Base-by-base conservation (phyloP, 2,113 vertebrate species). In the Eulemur rufifrons region DNA sequence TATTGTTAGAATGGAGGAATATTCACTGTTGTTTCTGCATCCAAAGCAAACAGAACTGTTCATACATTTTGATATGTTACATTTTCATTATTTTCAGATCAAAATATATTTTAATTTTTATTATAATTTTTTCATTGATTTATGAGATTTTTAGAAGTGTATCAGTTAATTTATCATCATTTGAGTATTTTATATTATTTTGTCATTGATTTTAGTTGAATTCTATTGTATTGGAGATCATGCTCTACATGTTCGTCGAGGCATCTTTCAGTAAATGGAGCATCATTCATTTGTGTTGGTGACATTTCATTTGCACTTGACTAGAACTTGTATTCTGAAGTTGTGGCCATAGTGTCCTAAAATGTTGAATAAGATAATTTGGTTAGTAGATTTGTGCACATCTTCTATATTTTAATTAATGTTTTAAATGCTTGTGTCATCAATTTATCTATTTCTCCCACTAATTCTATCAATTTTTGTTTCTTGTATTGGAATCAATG, bases 91-190 rank as follows among this genome's bases (percentile, higher is more conserved):
- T 91, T 88, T 88, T 68, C n/a, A 88, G 21, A 56, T 69, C 9
- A 50, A 71, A 81, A 77, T 37, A 11, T 2, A 68, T 91, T 95
- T 92, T 93, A 25, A 88, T 20, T 95, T 92, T 93, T 32, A 88
- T 29, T 8, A 6, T 77, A 27, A 45, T 8, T 5, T 69, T 84
- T 68, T 56, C 52, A 69, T 23, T 94, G 29, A 69, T 66, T 81
- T 76, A 61, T 82, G 27, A 76, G 32, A 95, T 37, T 69, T 91
- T 91, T 29, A 42, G 11, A 88, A 91, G 10, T 23, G 15, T 81
- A 20, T 47, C 61, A 50, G 17, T 89, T 37, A 37, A n/a, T 71
- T 86, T 56, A 25, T 68, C 13, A 29, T 34, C 45, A 63, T 47
- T 52, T 66, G 56, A 73, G 64, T 80, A 45, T 94, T 92, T 92